Evolutionary conservation across 2,113 vertebrate genomes (phyloP).

Genomic region (Pelodiscus sinensis): DNA sequence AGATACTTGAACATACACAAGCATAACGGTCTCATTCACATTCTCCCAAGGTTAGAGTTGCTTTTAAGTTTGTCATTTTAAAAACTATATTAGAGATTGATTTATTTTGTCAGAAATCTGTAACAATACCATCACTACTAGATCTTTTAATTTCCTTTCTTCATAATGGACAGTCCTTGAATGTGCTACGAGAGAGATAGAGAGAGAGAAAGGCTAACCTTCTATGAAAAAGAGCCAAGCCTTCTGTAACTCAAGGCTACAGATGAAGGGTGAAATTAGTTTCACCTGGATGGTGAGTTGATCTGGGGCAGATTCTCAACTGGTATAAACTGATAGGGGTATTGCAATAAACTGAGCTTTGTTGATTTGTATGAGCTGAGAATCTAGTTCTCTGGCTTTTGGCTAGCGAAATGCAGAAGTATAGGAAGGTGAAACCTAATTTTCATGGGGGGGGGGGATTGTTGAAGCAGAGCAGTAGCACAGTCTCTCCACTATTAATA

Average conservation of each 20-base stretch:
- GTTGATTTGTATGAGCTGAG: neutral
- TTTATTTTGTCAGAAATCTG: conserved; percentile 31
- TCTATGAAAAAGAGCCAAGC: neutral
- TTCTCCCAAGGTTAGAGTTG: neutral
- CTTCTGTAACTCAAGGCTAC: neutral
- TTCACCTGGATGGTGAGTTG: neutral
- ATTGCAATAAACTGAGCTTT: neutral
- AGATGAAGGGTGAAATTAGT: neutral
- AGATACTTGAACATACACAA: neutral
- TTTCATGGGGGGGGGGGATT: neutral
- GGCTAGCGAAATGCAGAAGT: neutral
- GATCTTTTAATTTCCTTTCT: conserved; percentile 39
- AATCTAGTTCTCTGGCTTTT: rapidly evolving
- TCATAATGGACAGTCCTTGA: neutral
- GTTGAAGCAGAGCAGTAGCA: neutral
- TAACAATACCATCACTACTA: neutral
- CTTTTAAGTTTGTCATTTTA: conserved; percentile 13
- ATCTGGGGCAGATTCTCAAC: rapidly evolving
- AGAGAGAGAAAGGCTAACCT: neutral
- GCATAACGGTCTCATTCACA: neutral
- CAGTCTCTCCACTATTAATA: neutral
- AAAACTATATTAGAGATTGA: conserved; percentile 32
- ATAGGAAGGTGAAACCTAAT: neutral
- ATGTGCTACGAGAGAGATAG: neutral
- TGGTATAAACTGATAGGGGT: neutral